Evolutionary conservation across 1,140 invertebrate species (phyloP).

Genomic region (Prorops nasuta): DNA sequence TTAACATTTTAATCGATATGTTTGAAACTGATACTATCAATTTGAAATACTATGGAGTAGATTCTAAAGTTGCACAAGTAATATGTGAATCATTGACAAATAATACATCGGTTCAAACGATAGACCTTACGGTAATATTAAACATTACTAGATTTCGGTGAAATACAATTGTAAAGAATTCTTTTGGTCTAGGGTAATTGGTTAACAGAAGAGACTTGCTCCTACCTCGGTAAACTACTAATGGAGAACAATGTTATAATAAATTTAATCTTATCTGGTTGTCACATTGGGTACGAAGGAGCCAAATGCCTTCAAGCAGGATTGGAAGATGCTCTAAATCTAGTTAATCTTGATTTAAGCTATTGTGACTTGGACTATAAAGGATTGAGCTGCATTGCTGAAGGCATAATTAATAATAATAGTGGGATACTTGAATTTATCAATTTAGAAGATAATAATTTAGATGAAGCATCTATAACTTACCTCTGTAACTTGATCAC

Average conservation of each 20-base stretch:
- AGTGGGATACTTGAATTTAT: constrained; percentile 25
- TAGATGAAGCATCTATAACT: background rate
- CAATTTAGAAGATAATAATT: constrained; percentile 12
- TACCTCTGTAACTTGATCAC: constrained; percentile 4
- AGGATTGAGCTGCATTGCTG: constrained; percentile 32
- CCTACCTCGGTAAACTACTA: constrained; percentile 49
- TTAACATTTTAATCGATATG: constrained; percentile 33
- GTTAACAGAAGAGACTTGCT: constrained; percentile 49
- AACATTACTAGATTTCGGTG: background rate
- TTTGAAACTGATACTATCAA: constrained; percentile 33
- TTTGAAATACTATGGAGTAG: constrained; percentile 49
- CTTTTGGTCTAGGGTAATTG: constrained; percentile 42
- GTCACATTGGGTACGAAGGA: constrained; percentile 49
- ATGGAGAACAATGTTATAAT: constrained; percentile 37
- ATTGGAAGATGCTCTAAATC: constrained; percentile 25
- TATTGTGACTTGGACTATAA: constrained; percentile 49
- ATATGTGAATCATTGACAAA: constrained; percentile 45
- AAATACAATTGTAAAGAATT: background rate
- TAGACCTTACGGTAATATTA: constrained; percentile 47
- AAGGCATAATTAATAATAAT: constrained; percentile 9
- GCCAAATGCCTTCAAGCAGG: constrained; percentile 38
- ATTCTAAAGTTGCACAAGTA: constrained; percentile 42
- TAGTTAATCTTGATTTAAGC: constrained; percentile 50
- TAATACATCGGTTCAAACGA: constrained; percentile 43
- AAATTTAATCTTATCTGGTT: constrained; percentile 47